Conservation (phyloP, 2,113 vertebrate genomes). For the Geothlypis trichas region DNA sequence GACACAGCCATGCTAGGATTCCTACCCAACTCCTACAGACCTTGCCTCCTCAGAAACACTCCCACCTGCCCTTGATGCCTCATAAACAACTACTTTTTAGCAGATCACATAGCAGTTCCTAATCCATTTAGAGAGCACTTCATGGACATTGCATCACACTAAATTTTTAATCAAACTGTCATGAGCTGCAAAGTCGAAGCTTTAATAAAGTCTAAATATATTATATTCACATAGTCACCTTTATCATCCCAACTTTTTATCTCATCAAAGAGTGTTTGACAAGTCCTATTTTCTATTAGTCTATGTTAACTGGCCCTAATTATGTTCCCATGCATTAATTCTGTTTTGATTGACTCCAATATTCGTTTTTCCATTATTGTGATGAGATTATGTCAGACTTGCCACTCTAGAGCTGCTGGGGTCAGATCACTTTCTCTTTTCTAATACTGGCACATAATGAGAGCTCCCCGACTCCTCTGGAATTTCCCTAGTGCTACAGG, state of each 20-base stretch:
- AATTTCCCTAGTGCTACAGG: conserved; percentile 34
- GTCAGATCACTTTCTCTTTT: conserved; percentile 41
- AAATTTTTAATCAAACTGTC: conserved; percentile 50
- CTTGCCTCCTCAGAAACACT: neutral
- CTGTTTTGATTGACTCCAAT: conserved; percentile 27
- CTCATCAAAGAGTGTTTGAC: conserved; percentile 19
- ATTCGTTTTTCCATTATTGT: conserved; percentile 26
- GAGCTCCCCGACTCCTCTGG: conserved; percentile 7
- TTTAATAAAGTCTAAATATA: conserved; percentile 16
- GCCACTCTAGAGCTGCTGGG: neutral
- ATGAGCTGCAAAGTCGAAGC: conserved; percentile 4
- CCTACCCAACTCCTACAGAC: neutral
- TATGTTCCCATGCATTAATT: conserved; percentile 5
- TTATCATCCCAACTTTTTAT: conserved; percentile 6
- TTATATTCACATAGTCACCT: neutral
- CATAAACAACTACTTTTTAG: conserved; percentile 7
- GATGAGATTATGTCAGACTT: conserved; percentile 30
- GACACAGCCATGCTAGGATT: neutral
- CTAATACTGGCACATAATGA: conserved; percentile 6
- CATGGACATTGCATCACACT: neutral
- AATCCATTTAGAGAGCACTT: conserved; percentile 11
- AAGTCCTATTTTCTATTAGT: conserved; percentile 33
- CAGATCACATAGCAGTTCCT: neutral
- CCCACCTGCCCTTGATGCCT: conserved; percentile 10
- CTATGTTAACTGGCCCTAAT: conserved; percentile 26